These are phyloP conservation scores for Hesperophylax magnus DNA, from an alignment of 1,140 invertebrate genomes.

Conservation along the genomic window DNA sequence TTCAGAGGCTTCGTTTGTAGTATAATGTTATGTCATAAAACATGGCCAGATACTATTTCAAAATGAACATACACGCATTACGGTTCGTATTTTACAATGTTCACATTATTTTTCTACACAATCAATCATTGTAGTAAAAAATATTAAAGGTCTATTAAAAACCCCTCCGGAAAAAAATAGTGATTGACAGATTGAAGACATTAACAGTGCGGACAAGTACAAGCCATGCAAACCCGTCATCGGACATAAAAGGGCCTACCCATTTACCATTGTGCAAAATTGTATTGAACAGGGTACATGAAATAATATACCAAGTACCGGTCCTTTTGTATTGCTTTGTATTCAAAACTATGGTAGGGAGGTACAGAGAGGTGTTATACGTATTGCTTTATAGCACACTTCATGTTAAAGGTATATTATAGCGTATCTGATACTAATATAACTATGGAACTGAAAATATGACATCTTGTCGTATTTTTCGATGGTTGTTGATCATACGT, in stretches of 20 bases:
- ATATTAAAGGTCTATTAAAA: background rate
- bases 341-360: background rate
- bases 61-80: too few species aligned
- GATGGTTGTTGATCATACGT: too few species aligned
- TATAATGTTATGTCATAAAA: too few species aligned
- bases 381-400: background rate
- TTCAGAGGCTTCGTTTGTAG: too few species aligned
- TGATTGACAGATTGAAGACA: slow-evolving; percentile 13
- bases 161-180: background rate
- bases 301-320: too few species aligned
- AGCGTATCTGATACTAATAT: too few species aligned
- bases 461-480: too few species aligned
- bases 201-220: slow-evolving; percentile 3
- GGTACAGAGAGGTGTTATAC: background rate
- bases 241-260: background rate
- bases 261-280: slow-evolving; percentile 26
- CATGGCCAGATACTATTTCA: too few species aligned
- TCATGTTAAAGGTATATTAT: background rate
- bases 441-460: too few species aligned
- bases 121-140: background rate
- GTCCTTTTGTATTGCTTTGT: background rate
- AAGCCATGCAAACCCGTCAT: slow-evolving; percentile 4
- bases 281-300: background rate
- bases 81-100: too few species aligned
- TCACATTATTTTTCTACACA: too few species aligned